Percentiles rank a stretch among this genome's conserved stretches.
phyloP scores from a whole-genome alignment of 2,797 vertebrate genomes.

The Sebastes matsubarae region DNA sequence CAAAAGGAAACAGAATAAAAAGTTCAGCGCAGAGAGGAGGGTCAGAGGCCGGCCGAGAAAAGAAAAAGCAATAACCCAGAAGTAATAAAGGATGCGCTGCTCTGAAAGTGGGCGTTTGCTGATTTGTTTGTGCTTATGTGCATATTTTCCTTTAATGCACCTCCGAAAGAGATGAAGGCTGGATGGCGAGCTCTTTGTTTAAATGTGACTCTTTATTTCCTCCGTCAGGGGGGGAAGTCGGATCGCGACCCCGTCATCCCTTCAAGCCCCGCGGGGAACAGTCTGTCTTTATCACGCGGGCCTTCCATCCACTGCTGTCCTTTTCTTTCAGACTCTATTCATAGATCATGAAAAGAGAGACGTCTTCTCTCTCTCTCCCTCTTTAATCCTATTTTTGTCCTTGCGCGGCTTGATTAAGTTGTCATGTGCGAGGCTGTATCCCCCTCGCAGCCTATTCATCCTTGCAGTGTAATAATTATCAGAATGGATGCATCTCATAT shows the following conservation, averaged over 20 bases:
- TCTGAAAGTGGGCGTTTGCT: slow-evolving; percentile 39
- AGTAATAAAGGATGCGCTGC: slow-evolving; percentile 56
- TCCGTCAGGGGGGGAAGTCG: slow-evolving; percentile 51
- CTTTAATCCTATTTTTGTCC: slow-evolving; percentile 69
- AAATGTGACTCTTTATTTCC: slow-evolving; percentile 67
- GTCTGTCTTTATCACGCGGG: slow-evolving; percentile 62
- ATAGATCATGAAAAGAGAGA: slow-evolving; percentile 58
- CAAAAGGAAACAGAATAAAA: slow-evolving; percentile 42
- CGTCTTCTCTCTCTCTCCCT: slow-evolving; percentile 38
- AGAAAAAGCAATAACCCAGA: slow-evolving; percentile 60
- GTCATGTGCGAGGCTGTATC: slow-evolving; percentile 45
- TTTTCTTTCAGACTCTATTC: slow-evolving; percentile 74
- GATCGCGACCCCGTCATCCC: slow-evolving; percentile 68
- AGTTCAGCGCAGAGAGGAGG: slow-evolving; percentile 4
- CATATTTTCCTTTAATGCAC: slow-evolving; percentile 40
- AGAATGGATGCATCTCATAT: slow-evolving; percentile 38
- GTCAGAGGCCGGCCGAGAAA: slow-evolving; percentile 32
- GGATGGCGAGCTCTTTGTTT: slow-evolving; percentile 54
- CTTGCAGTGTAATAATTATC: slow-evolving; percentile 50
- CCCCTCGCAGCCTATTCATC: slow-evolving; percentile 36
- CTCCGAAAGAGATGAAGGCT: slow-evolving; percentile 53
- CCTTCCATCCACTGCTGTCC: slow-evolving; percentile 53
- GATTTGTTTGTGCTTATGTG: slow-evolving; percentile 33
- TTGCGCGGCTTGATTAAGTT: slow-evolving; percentile 67
- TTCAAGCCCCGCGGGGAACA: slow-evolving; percentile 59